Conservation (phyloP, 2,113 vertebrate genomes). For the Gracilinanus agilis region DNA sequence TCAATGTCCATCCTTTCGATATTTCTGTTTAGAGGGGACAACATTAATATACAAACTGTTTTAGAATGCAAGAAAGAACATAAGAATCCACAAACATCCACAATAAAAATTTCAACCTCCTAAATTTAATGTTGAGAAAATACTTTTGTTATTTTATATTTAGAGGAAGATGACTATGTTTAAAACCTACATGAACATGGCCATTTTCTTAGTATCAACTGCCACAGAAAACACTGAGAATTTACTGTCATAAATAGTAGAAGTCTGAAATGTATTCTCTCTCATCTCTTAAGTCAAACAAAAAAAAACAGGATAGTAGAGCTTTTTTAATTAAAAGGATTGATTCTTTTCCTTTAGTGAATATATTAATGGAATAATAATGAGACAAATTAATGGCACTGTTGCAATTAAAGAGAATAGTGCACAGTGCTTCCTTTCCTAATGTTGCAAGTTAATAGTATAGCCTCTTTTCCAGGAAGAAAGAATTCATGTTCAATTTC, state of each 20-base stretch:
- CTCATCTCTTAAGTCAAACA: not conserved
- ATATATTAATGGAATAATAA: constrained; percentile 32
- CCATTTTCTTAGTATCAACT: constrained; percentile 43
- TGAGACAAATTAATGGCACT: constrained; percentile 25
- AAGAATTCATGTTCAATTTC: constrained; percentile 50
- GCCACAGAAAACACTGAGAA: constrained; percentile 33
- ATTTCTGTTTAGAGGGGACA: constrained; percentile 19
- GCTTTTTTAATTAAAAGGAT: not conserved
- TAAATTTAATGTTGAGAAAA: not conserved
- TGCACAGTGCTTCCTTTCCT: not conserved
- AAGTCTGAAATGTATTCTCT: constrained; percentile 20
- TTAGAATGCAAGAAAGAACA: constrained; percentile 17
- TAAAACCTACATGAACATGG: constrained; percentile 38
- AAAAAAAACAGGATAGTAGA: constrained; percentile 11
- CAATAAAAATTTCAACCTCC: constrained; percentile 11
- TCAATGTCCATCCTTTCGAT: not conserved
- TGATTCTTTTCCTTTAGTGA: constrained; percentile 27
- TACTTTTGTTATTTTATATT: not conserved
- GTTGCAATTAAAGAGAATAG: not conserved
- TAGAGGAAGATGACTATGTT: not conserved
- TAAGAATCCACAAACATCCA: not conserved
- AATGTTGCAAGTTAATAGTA: not conserved
- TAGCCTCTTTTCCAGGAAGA: constrained; percentile 10
- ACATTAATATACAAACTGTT: constrained; percentile 7
- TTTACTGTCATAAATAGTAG: constrained; percentile 21